These are phyloP conservation scores for Bombus polaris DNA, from an alignment of 1,140 invertebrate genomes.

Conservation along the genomic window DNA sequence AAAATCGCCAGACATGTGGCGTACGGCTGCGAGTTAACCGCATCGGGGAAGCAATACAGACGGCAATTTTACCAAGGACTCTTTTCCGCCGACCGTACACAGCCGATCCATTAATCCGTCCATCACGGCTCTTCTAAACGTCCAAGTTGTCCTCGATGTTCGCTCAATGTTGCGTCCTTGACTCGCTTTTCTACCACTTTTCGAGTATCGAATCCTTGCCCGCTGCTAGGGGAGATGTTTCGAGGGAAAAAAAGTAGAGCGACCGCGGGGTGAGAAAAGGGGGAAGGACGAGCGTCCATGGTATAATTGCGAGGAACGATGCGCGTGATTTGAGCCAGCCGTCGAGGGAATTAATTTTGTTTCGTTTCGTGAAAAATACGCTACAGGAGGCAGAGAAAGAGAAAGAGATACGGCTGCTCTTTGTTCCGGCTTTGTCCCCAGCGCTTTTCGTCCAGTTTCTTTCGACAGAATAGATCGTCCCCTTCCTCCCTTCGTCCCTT, in stretches of 20 bases:
- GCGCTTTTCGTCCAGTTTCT: background rate
- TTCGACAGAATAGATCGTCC: slow-evolving; percentile 44
- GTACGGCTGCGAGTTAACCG: background rate
- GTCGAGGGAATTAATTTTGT: slow-evolving; percentile 20
- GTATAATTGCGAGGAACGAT: background rate
- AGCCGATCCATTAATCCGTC: slow-evolving; percentile 15
- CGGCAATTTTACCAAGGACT: background rate
- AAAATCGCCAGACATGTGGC: background rate
- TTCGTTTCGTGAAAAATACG: background rate
- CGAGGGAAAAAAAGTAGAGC: background rate
- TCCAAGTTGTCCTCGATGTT: background rate
- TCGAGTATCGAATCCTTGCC: background rate
- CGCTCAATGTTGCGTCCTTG: slow-evolving; percentile 26
- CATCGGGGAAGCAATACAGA: slow-evolving; percentile 2
- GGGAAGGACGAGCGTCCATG: background rate
- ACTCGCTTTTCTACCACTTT: background rate
- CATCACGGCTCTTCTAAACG: background rate
- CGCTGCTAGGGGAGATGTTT: no score
- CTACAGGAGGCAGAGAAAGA: no score
- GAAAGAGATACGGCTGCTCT: background rate
- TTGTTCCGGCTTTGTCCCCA: background rate
- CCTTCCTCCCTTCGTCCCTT: background rate
- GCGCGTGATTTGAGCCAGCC: background rate
- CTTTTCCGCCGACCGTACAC: background rate
- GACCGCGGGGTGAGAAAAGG: background rate